Evolutionary conservation across 2,797 vertebrate genomes (phyloP).

Genomic region (Enteromius unitaeniatus): DNA sequence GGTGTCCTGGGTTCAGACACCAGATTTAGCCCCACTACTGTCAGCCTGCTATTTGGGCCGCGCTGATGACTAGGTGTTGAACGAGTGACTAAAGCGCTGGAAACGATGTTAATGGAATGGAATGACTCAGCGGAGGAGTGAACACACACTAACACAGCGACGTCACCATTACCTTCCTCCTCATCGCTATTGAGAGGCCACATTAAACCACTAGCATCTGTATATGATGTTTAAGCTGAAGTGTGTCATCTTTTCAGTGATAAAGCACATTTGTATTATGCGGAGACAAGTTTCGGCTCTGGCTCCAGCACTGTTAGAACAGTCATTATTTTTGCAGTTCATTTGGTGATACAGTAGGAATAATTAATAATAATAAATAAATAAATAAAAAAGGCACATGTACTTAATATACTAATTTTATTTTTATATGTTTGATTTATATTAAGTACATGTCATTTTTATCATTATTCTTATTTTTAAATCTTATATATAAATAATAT

Average conservation of each 20-base stretch:
- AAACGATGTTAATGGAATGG: slow-evolving; percentile 42
- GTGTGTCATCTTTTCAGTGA: not conserved
- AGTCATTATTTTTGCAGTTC: not conserved
- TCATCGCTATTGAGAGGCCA: slow-evolving; percentile 6
- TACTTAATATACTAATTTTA: too few species aligned
- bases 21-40: slow-evolving; percentile 54
- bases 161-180: not conserved
- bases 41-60: slow-evolving; percentile 56
- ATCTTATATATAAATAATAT: too few species aligned
- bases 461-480: too few species aligned
- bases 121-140: slow-evolving; percentile 56
- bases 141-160: not conserved
- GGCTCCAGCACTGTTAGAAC: not conserved
- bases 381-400: too few species aligned
- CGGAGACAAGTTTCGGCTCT: not conserved
- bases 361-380: too few species aligned
- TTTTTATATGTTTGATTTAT: too few species aligned
- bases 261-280: not conserved
- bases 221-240: not conserved
- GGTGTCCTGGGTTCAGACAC: slow-evolving; percentile 1
- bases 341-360: not conserved
- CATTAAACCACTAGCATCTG: not conserved
- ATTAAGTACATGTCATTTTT: too few species aligned
- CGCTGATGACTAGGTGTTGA: slow-evolving; percentile 57
- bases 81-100: slow-evolving; percentile 56